Conservation (phyloP, 1,140 invertebrate species). For the Tetragnatha versicolor region DNA sequence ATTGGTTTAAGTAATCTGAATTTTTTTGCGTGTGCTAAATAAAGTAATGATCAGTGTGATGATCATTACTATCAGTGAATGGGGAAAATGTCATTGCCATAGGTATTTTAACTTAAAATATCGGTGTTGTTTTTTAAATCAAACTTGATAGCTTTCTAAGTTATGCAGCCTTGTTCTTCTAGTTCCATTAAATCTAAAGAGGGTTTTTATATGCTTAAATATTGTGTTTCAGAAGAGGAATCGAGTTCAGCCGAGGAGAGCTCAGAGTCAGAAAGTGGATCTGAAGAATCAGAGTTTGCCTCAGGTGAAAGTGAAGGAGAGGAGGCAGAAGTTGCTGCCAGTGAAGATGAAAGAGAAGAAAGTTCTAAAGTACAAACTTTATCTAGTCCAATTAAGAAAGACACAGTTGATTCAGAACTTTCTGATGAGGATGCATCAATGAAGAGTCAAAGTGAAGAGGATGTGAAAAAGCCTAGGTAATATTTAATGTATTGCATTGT, state of each 20-base stretch:
- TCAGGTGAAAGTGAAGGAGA: conserved; percentile 56
- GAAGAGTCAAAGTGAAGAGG: not conserved
- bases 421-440: not conserved
- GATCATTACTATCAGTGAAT: too few relatives aligned
- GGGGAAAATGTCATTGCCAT: too few relatives aligned
- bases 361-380: not conserved
- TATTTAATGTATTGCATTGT: too few relatives aligned
- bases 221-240: conserved; percentile 33
- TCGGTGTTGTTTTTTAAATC: too few relatives aligned
- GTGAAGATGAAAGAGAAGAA: conserved; percentile 56
- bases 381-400: conserved; percentile 9
- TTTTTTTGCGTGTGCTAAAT: too few relatives aligned
- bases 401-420: not conserved
- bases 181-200: too few relatives aligned
- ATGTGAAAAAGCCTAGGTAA: not conserved
- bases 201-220: too few relatives aligned
- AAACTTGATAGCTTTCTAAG: too few relatives aligned
- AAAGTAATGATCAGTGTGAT: too few relatives aligned
- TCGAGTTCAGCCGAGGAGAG: conserved; percentile 48
- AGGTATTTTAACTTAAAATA: too few relatives aligned
- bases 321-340: conserved; percentile 57
- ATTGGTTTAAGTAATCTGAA: too few relatives aligned
- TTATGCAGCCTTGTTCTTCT: too few relatives aligned
- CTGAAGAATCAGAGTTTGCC: conserved; percentile 66
- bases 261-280: conserved; percentile 57